Conservation (phyloP, 92 coral and sea anemone species). For the Actinostola sp. region DNA sequence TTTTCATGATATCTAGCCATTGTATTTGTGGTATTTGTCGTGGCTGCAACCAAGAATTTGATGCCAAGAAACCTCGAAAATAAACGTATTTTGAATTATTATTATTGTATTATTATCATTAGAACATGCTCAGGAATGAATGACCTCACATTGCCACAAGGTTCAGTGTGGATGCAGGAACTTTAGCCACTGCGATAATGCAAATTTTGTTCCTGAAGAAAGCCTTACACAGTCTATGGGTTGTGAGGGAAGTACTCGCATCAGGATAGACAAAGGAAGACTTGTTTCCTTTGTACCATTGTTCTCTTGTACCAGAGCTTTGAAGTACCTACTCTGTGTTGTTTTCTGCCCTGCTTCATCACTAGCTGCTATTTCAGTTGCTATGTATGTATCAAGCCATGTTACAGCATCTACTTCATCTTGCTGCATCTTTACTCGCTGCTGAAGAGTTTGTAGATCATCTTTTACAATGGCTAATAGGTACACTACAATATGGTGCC, state of each 20-base stretch:
- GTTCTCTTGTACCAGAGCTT: constrained; percentile 73
- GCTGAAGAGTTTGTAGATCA: constrained; percentile 59
- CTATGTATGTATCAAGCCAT: constrained; percentile 77
- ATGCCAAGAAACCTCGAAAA: too few species aligned
- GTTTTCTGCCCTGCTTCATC: constrained; percentile 92
- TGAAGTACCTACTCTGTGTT: constrained; percentile 76
- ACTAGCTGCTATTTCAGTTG: constrained; percentile 66
- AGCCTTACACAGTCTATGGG: constrained; percentile 67
- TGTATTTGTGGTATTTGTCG: too few species aligned
- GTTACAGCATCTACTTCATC: constrained; percentile 84
- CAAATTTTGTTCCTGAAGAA: constrained; percentile 92
- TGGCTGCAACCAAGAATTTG: too few species aligned
- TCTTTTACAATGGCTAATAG: constrained; percentile 68
- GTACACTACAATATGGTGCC: constrained; percentile 96
- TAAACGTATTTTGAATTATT: too few species aligned
- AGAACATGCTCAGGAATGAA: constrained; percentile 35
- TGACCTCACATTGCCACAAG: constrained; percentile 24
- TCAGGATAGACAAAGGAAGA: constrained; percentile 82
- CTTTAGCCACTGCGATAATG: constrained; percentile 83
- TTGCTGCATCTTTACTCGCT: constrained; percentile 45
- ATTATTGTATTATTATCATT: not conserved
- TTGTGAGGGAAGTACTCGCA: constrained; percentile 76
- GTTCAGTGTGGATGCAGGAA: constrained; percentile 28
- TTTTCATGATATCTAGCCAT: too few species aligned
- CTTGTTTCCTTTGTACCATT: constrained; percentile 42